A percentile compares a stretch with the other conserved stretches of the same genome.
These are phyloP conservation scores for Chionis minor DNA, from an alignment of 2,113 vertebrate genomes.

Conservation along the genomic window DNA sequence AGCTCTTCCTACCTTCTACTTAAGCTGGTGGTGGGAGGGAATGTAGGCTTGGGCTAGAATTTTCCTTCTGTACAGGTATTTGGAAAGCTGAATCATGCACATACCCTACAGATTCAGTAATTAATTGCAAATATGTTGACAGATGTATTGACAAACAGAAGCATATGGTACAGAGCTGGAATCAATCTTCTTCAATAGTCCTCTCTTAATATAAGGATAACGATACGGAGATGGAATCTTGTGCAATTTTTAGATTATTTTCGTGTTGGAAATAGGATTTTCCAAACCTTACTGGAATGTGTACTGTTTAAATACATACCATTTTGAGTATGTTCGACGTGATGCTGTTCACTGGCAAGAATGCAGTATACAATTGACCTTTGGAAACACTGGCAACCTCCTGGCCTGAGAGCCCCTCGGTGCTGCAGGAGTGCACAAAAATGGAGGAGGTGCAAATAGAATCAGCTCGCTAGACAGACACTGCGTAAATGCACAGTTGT, in stretches of 20 bases:
- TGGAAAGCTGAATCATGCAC: background rate
- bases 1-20: background rate
- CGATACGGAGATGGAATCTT: background rate
- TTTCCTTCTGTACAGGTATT: background rate
- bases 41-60: background rate
- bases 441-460: background rate
- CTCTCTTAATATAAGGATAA: background rate
- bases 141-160: background rate
- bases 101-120: background rate
- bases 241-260: background rate
- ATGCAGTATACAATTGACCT: background rate
- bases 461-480: background rate
- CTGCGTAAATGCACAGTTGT: background rate
- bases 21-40: background rate
- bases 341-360: background rate
- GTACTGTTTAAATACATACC: background rate
- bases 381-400: background rate
- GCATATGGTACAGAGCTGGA: background rate
- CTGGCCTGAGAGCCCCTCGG: fast-evolving
- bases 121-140: background rate
- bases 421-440: background rate
- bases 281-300: background rate
- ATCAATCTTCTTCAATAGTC: background rate
- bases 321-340: background rate
- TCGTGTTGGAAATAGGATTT: background rate